phyloP scores from a whole-genome alignment of 53 echinoderm and acorn worm genomes.

The Arbacia lixula region DNA sequence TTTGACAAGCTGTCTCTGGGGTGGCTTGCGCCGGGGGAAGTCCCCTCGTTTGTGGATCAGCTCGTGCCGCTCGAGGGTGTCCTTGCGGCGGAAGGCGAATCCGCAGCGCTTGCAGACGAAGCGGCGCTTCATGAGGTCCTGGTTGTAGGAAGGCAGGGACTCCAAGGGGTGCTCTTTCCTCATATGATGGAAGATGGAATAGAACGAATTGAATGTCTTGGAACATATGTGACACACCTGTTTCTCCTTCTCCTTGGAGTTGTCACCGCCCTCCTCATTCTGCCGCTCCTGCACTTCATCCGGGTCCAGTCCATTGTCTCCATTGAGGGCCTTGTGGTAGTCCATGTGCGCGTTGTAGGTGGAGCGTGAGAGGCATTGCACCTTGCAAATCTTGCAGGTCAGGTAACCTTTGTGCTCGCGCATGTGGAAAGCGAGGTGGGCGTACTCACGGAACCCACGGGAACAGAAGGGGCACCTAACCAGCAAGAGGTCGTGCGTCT shows the following conservation, averaged over 20 bases:
- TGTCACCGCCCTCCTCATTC: background rate
- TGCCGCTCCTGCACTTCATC: background rate
- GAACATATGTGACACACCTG: slow-evolving; percentile 36
- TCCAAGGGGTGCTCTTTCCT: slow-evolving; percentile 33
- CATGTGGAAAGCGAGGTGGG: slow-evolving; percentile 50
- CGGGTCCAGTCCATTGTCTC: background rate
- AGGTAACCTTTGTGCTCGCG: slow-evolving; percentile 49
- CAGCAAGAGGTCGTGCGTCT: slow-evolving; percentile 45
- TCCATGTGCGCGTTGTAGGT: slow-evolving; percentile 18
- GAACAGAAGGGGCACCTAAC: slow-evolving; percentile 45
- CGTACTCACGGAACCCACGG: slow-evolving; percentile 36
- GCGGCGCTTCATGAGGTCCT: slow-evolving; percentile 31
- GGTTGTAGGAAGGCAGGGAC: slow-evolving; percentile 32
- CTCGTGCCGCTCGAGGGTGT: slow-evolving; percentile 45
- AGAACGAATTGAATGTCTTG: slow-evolving; percentile 28
- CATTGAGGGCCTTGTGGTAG: background rate
- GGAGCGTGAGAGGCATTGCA: slow-evolving; percentile 27
- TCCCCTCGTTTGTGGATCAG: slow-evolving; percentile 46
- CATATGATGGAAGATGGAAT: slow-evolving; percentile 47
- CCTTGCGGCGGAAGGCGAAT: slow-evolving; percentile 48
- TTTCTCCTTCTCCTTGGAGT: slow-evolving; percentile 25
- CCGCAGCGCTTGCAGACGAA: slow-evolving; percentile 46
- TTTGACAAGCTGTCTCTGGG: background rate
- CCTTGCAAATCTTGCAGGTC: slow-evolving; percentile 33
- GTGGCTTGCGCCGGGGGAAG: slow-evolving; percentile 24